A percentile compares a stretch with the other conserved stretches of the same genome.
Evolutionary conservation across 2,797 vertebrate species (phyloP).

Genomic region (Tachyglossus aculeatus): DNA sequence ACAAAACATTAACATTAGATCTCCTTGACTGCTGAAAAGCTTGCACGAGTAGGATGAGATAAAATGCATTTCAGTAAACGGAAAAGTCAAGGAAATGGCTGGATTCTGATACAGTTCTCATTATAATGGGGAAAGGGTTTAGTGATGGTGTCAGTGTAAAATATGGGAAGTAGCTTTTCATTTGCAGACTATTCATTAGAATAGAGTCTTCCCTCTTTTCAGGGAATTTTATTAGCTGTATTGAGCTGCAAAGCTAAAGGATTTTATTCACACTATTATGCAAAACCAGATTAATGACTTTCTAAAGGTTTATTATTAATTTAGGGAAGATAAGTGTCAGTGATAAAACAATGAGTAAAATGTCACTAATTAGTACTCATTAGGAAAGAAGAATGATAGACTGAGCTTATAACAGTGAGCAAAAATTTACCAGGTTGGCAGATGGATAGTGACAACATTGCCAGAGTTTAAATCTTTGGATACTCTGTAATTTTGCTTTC

Average conservation of each 20-base stretch:
- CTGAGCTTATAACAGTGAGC: slow-evolving; percentile 20
- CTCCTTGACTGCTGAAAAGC: slow-evolving; percentile 26
- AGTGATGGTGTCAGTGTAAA: neutral
- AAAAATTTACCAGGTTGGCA: slow-evolving; percentile 7
- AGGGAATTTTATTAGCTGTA: slow-evolving; percentile 23
- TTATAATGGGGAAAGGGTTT: slow-evolving; percentile 8
- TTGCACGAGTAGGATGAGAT: slow-evolving; percentile 9
- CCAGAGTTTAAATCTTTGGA: slow-evolving; percentile 30
- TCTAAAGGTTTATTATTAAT: slow-evolving; percentile 39
- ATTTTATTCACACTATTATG: slow-evolving; percentile 37
- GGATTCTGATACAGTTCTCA: neutral
- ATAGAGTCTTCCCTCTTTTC: neutral
- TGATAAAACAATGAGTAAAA: slow-evolving; percentile 48
- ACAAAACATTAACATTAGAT: slow-evolving; percentile 15
- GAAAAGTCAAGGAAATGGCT: slow-evolving; percentile 23
- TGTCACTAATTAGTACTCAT: slow-evolving; percentile 32
- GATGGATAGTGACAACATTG: slow-evolving; percentile 21
- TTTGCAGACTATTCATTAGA: slow-evolving; percentile 19
- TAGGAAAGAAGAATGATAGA: slow-evolving; percentile 33
- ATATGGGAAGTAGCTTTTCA: neutral
- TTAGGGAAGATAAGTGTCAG: neutral
- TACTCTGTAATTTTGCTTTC: slow-evolving; percentile 14
- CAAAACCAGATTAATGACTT: slow-evolving; percentile 39
- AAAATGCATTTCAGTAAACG: neutral
- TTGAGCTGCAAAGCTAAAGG: slow-evolving; percentile 12